Evolutionary conservation across 2,797 vertebrate species (phyloP).

Genomic region (Brotula barbata): DNA sequence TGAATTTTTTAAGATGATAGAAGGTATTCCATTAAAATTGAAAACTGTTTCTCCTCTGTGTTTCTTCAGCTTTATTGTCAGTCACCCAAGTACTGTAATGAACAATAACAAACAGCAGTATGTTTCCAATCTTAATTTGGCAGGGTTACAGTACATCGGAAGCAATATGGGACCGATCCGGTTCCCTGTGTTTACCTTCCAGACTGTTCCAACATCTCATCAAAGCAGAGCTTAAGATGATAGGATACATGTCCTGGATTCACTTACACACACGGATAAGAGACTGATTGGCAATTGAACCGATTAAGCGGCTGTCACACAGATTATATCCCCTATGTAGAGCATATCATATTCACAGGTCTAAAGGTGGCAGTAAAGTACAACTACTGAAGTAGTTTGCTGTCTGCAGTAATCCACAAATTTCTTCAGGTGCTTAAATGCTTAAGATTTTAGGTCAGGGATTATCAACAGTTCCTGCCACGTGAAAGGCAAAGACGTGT

Average conservation of each 20-base stretch:
- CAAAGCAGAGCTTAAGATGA: conserved; percentile 65
- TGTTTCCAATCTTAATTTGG: too few species aligned
- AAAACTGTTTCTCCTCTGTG: not conserved
- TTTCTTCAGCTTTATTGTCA: not conserved
- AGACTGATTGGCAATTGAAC: conserved; percentile 62
- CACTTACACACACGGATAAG: conserved; percentile 26
- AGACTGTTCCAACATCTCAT: conserved; percentile 61
- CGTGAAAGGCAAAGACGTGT: conserved; percentile 15
- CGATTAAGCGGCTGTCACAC: conserved; percentile 56
- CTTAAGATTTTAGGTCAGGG: too few species aligned
- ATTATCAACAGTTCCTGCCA: too few species aligned
- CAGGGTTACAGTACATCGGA: not conserved
- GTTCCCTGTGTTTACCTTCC: conserved; percentile 32
- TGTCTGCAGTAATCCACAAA: too few species aligned
- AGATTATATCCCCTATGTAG: conserved; percentile 48
- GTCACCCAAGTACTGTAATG: too few species aligned
- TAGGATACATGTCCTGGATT: conserved; percentile 66
- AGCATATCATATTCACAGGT: conserved; percentile 10
- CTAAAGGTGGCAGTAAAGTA: conserved; percentile 3
- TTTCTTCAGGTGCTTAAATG: too few species aligned
- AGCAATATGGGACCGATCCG: not conserved
- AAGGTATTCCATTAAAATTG: conserved; percentile 46
- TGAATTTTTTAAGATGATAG: conserved; percentile 55
- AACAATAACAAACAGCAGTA: too few species aligned
- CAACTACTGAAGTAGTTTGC: not conserved